Base-by-base conservation (phyloP, 2,888 invertebrate species). In the Ctena decussata region DNA sequence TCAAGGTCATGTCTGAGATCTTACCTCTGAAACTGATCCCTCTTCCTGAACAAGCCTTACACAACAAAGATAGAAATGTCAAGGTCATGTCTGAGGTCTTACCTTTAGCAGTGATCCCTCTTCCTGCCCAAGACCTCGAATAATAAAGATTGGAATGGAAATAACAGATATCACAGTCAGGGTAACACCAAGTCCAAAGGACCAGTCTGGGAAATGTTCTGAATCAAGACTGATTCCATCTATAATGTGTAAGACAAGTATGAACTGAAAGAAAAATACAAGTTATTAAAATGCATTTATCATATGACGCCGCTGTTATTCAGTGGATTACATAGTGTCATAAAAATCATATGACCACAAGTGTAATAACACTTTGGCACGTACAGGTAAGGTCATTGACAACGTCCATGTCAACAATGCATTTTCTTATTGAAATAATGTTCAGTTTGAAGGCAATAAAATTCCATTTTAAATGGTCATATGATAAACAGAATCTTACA, bases 161-260 rank as follows among this genome's bases (percentile, higher is more conserved):
- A 92, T 46, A 8, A 94, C 84, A 74, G 93, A 91, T 27, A 93
- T 44, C 37, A 85, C 80, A 18, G 92, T 87, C 82, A 98, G 97
- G 71, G 97, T 93, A 97, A 97, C 97, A 8, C 98, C 98, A 32
- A 98, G 94, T 0, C 96, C 94, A 87, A 97, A 97, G 12, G 98
- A 97, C 96, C 97, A 97, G 18, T 94, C 86, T 0, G 98, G 98
- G 94, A 97, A 98, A 27, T 79, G 24, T 91, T 97, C 97, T 72
- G 96, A 96, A 69, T 97, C 97, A 18, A 95, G 72, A 27, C 82
- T 39, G 18, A 80, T 60, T 1, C 81, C 74, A 32, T 77, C 60
- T 41, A 88, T 75, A 96, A 97, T 97, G 82, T 97, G 97, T 94
- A 98, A 98, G 12, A 97, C 96, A 81, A 98, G 96, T 71, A 92